Conservation (phyloP, 2,888 invertebrate genomes). For the Minunthozetes semirufus region DNA sequence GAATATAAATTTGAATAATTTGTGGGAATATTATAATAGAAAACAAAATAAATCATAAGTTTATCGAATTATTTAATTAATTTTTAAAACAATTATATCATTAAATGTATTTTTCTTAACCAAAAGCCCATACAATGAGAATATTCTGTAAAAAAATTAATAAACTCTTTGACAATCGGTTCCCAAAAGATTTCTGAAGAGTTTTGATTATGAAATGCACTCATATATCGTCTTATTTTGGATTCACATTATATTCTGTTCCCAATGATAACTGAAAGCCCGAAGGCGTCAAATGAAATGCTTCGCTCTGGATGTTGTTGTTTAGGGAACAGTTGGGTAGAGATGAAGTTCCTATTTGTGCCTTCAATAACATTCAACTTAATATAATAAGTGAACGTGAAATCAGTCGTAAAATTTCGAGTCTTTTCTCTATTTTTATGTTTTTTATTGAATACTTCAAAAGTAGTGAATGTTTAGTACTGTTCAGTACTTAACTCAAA, state of each 20-base stretch:
- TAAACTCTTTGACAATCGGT: not conserved
- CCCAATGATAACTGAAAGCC: not conserved
- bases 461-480: not conserved
- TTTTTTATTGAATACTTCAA: not conserved
- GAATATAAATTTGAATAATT: too few species aligned
- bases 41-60: too few species aligned
- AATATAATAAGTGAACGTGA: conserved; percentile 6
- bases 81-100: too few species aligned
- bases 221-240: not conserved
- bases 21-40: too few species aligned
- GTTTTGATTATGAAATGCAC: not conserved
- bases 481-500: too few species aligned
- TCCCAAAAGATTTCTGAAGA: not conserved
- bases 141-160: not conserved
- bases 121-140: too few species aligned
- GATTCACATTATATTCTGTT: conserved; percentile 4
- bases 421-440: conserved; percentile 13
- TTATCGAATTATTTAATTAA: too few species aligned
- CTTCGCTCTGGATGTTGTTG: not conserved
- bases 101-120: too few species aligned
- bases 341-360: not conserved
- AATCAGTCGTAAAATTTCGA: not conserved
- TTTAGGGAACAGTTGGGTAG: not conserved
- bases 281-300: conserved; percentile 1
- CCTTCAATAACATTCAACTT: not conserved